Evolutionary conservation across 2,888 invertebrate genomes (phyloP).

Genomic region (Camptogramma bilineatum): DNA sequence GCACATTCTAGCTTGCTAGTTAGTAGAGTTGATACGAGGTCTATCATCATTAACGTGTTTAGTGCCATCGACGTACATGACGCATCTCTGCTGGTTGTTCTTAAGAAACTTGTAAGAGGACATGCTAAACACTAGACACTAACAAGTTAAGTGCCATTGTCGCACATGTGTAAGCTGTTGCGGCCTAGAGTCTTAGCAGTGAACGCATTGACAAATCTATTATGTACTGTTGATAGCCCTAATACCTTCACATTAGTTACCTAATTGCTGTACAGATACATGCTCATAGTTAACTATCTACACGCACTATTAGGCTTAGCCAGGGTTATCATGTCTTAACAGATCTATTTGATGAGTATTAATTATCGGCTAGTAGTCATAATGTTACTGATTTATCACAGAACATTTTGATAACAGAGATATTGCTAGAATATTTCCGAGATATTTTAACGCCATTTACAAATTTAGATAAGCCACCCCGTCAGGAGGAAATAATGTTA

Average conservation of each 20-base stretch:
- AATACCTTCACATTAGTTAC: conserved; percentile 43
- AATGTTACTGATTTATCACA: background rate
- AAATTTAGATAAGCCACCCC: background rate
- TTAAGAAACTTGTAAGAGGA: too few relatives aligned
- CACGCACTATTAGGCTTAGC: conserved; percentile 48
- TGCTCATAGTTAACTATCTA: conserved; percentile 24
- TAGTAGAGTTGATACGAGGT: too few relatives aligned
- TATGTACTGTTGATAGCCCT: conserved; percentile 44
- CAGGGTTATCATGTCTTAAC: conserved; percentile 48
- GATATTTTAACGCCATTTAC: background rate
- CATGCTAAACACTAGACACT: too few relatives aligned
- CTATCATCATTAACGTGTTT: too few relatives aligned
- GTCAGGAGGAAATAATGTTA: too few relatives aligned
- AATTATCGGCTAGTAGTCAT: conserved; percentile 13
- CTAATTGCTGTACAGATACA: conserved; percentile 45
- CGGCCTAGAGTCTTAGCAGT: too few relatives aligned
- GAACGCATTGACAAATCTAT: conserved; percentile 5
- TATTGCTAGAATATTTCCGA: background rate
- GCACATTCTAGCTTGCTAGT: too few relatives aligned
- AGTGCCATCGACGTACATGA: too few relatives aligned
- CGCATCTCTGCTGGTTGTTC: too few relatives aligned
- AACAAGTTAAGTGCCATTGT: too few relatives aligned
- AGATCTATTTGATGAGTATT: conserved; percentile 32
- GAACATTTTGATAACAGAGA: background rate
- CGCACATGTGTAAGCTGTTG: too few relatives aligned